Conservation (phyloP, 2,888 invertebrate species). For the Polia nebulosa region DNA sequence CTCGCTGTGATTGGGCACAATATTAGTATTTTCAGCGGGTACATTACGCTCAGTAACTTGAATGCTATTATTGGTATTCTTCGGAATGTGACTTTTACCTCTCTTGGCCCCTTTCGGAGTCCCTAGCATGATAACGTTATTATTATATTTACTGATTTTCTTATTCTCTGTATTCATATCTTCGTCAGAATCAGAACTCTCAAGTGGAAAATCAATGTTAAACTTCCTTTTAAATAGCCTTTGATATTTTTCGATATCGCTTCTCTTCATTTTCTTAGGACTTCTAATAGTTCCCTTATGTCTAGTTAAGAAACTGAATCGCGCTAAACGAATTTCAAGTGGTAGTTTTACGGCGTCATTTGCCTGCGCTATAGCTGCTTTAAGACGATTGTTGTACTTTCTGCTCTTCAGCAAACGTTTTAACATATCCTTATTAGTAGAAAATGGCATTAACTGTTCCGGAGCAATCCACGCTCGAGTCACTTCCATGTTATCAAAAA, state of each 20-base stretch:
- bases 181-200: constrained; percentile 74
- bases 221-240: constrained; percentile 78
- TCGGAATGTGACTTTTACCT: constrained; percentile 6
- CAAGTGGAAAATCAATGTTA: constrained; percentile 77
- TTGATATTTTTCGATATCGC: constrained; percentile 74
- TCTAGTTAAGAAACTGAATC: constrained; percentile 86
- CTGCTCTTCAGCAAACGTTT: constrained; percentile 66
- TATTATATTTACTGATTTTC: constrained; percentile 52
- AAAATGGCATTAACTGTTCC: constrained; percentile 80
- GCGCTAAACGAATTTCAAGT: constrained; percentile 78
- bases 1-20: constrained; percentile 10
- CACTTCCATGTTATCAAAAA: constrained; percentile 85
- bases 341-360: constrained; percentile 81
- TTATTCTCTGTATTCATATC: constrained; percentile 50
- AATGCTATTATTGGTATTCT: neutral
- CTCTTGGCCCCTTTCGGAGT: constrained; percentile 68
- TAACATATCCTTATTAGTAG: constrained; percentile 68
- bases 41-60: constrained; percentile 9
- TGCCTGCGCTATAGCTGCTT: constrained; percentile 80
- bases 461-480: constrained; percentile 87
- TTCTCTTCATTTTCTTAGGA: constrained; percentile 78
- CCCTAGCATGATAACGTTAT: constrained; percentile 71
- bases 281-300: constrained; percentile 82
- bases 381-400: constrained; percentile 77
- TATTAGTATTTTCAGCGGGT: constrained; percentile 12